Base-by-base conservation (phyloP, 2,797 vertebrate genomes). In the Vireo griseus region DNA sequence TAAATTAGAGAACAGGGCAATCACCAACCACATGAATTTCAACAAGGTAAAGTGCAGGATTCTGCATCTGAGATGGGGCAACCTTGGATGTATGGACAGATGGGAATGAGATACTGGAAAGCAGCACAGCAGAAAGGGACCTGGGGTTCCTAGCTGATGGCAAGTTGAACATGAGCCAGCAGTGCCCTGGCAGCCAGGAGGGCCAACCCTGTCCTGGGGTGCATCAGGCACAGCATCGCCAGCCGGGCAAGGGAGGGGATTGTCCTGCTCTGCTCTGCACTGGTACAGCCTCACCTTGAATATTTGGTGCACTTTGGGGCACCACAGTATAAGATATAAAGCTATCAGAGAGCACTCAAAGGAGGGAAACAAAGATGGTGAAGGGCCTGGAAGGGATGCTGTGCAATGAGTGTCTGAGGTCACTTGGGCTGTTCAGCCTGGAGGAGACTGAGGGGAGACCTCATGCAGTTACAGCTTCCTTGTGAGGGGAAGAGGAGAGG, bases 201-300 rank as follows among this genome's bases (percentile, higher is more conserved):
- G 33, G 3, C 1, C 7, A 25, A 0, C 6, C 0, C 0, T 52
- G 24, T 68, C n/a, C 47, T 76, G 47, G 16, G 9, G 6, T 0
- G 5, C 33, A 40, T 33, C 47, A 68, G 54, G 24, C 19, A 20
- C 29, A 45, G 28, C 47, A 52, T 39, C 0, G 0, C 10, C 39
- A 59, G 54, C 19, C 0, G 0, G n/a, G n/a, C 22, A 75, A 51
- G 39, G 28, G n/a, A 50, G 21, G 25, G 22, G 5, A 59, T 45
- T 75, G 15, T 2, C 18, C 28, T 0, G 0, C n/a, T 3, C 39
- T 59, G 2, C 13, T 59, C 28, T 67, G 52, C 6, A 7, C 10
- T 28, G 29, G 0, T 8, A 8, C 15, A 4, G 45, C 28, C n/a
- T 58, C n/a, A 50, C 40, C 15, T 40, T 39, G 37, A 39, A 39